Evolutionary conservation across 2,797 vertebrate genomes (phyloP).

Genomic region (Sternarchorhynchus goeldii): DNA sequence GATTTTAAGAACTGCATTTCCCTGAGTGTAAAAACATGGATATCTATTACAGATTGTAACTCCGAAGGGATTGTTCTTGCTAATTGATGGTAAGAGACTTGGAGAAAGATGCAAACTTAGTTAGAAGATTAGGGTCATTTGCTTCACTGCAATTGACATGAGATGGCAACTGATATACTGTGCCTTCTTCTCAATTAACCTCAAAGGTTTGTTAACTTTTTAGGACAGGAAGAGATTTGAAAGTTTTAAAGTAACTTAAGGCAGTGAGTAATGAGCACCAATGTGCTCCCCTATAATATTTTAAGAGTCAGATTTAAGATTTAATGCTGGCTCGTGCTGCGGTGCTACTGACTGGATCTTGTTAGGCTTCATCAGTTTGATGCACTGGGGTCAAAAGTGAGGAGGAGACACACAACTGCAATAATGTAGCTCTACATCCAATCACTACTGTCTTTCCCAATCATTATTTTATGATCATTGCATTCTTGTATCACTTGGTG

Average conservation of each 20-base stretch:
- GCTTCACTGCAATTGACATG: slow-evolving; percentile 55
- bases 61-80: slow-evolving; percentile 73
- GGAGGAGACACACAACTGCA: neutral
- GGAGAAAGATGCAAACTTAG: slow-evolving; percentile 57
- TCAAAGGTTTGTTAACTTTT: slow-evolving; percentile 42
- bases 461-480: neutral
- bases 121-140: slow-evolving; percentile 53
- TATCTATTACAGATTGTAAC: slow-evolving; percentile 73
- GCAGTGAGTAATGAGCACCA: slow-evolving; percentile 45
- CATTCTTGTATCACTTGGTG: neutral
- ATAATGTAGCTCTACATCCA: neutral
- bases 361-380: slow-evolving; percentile 11
- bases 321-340: slow-evolving; percentile 17
- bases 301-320: slow-evolving; percentile 42
- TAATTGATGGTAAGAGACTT: slow-evolving; percentile 73
- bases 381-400: neutral
- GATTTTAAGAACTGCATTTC: slow-evolving; percentile 73
- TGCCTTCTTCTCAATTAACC: slow-evolving; percentile 52
- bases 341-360: slow-evolving; percentile 13
- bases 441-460: neutral
- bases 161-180: slow-evolving; percentile 53
- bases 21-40: slow-evolving; percentile 67
- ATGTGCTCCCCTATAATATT: slow-evolving; percentile 36
- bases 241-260: slow-evolving; percentile 39
- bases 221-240: slow-evolving; percentile 25